phyloP scores from a whole-genome alignment of 2,113 vertebrate species.

The Probosciger aterrimus region DNA sequence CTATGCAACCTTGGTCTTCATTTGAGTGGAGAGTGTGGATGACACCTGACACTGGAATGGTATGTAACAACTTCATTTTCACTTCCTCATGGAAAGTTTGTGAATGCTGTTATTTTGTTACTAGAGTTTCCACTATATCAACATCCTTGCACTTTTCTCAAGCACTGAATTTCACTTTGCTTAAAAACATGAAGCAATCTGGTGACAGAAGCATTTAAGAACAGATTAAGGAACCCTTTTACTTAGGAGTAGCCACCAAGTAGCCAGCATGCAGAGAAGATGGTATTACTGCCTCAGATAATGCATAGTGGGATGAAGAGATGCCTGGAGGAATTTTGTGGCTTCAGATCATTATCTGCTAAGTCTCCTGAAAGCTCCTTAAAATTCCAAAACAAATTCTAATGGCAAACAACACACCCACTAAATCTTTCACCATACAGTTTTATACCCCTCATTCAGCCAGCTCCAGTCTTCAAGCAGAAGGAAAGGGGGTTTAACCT shows the following conservation, averaged over 20 bases:
- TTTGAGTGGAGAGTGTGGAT: not conserved
- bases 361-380: slow-evolving; percentile 13
- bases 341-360: slow-evolving; percentile 32
- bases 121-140: not conserved
- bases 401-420: not conserved
- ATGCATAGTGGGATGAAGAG: not conserved
- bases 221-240: not conserved
- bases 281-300: not conserved
- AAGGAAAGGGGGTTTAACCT: not conserved
- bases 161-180: not conserved
- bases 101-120: not conserved
- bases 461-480: not conserved
- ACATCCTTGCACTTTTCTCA: not conserved
- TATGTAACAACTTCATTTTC: not conserved
- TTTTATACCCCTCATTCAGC: not conserved
- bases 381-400: slow-evolving; percentile 39
- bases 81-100: not conserved
- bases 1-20: not conserved
- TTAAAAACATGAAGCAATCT: not conserved
- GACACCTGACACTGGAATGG: not conserved
- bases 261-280: not conserved
- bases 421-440: not conserved
- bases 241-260: not conserved
- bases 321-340: slow-evolving; percentile 4
- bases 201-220: not conserved